Base-by-base conservation (phyloP, 2,797 vertebrate species). In the Ctenochaetus hawaiiensis region DNA sequence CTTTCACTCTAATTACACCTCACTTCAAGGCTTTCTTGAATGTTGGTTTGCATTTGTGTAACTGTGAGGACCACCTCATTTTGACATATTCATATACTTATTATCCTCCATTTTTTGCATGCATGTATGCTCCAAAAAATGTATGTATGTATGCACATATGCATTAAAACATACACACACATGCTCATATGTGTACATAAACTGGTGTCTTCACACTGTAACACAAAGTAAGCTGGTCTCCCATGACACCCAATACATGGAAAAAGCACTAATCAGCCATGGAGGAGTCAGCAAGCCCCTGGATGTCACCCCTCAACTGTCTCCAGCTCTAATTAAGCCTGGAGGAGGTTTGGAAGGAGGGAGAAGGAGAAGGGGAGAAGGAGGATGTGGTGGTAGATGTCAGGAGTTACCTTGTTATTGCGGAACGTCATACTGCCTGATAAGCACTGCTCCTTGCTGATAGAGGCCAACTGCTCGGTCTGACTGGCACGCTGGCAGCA, bases 401-500 rank as follows among this genome's bases (percentile, higher is more conserved):
- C 89, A 85, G 72, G 79, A 85, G 84, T 80, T 91, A 98, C 97
- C 97, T 98, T 97, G 85, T 96, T 96, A 94, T 97, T 96, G 80
- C 97, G 96, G 91, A 95, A 97, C 64, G 91, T 93, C 91, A 96
- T 96, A 4, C 85, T 78, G 1, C 97, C 97, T 34, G 75, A 65
- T 68, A 97, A 93, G 84, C 98, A 99, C 41, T 96, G 96, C 73
- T 96, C 94, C 89, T 81, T 91, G 95, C 89, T 93, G 82, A 95
- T 86, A 78, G 95, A 89, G 70, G 89, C 83, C 57, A 92, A 83
- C 8, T 95, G 95, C 72, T 89, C 94, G 5, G 90, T 87, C 83
- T 96, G 96, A 70, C 89, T 93, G 48, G 95, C 92, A 71, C 94
- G 94, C 85, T 93, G 94, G 91, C 98, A 99, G 78, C 98, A 99